Conservation (phyloP, 2,113 vertebrate species). For the Zosterops hypoxanthus region DNA sequence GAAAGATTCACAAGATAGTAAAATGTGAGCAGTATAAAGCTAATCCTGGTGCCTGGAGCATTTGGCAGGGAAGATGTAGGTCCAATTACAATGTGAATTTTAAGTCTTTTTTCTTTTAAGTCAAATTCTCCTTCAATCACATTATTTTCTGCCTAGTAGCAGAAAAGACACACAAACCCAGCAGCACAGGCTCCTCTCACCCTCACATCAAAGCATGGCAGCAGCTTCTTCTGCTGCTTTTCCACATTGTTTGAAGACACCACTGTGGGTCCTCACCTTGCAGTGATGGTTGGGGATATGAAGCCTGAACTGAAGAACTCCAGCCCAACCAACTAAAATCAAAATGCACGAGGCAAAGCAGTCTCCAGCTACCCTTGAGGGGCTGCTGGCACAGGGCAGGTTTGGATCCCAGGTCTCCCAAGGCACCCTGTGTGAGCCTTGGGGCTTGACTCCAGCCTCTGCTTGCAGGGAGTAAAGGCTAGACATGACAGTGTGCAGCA, state of each 20-base stretch:
- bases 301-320: not conserved
- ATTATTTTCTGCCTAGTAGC: not conserved
- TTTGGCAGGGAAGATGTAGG: not conserved
- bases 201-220: not conserved
- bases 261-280: not conserved
- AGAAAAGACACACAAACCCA: not conserved
- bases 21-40: slow-evolving; percentile 12
- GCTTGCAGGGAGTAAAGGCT: not conserved
- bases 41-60: not conserved
- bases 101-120: slow-evolving; percentile 7
- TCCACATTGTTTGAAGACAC: not conserved
- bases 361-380: not conserved
- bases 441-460: not conserved
- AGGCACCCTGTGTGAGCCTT: not conserved
- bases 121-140: not conserved
- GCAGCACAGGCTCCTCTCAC: not conserved
- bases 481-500: not conserved
- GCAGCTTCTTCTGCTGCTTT: not conserved
- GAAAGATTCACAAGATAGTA: slow-evolving; percentile 39
- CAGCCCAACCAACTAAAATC: not conserved
- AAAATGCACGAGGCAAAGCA: not conserved
- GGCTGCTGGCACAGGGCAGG: not conserved
- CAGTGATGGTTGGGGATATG: not conserved
- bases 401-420: not conserved
- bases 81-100: not conserved